Percentiles rank a stretch among this genome's conserved stretches.
These are phyloP conservation scores for Bufo gargarizans DNA, from an alignment of 2,113 vertebrate species.

Conservation along the genomic window DNA sequence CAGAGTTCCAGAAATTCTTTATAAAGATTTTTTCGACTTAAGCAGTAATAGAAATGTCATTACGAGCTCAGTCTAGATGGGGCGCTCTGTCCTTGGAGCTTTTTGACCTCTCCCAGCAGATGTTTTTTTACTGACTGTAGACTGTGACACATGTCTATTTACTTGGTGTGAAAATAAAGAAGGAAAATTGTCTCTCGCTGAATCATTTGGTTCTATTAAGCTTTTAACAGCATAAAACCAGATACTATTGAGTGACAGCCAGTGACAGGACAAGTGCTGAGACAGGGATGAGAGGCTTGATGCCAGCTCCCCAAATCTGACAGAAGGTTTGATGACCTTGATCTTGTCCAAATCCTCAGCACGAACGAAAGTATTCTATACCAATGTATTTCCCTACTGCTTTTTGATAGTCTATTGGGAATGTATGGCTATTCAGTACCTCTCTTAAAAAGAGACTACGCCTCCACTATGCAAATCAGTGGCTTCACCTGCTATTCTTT, in stretches of 20 bases:
- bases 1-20: not conserved
- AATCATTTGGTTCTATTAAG: slow-evolving; percentile 2
- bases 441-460: not conserved
- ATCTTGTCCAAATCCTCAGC: not conserved
- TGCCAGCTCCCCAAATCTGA: not conserved
- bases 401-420: not conserved
- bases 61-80: not conserved
- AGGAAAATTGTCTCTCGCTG: not conserved
- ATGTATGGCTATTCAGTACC: not conserved
- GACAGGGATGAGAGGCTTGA: not conserved
- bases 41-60: not conserved
- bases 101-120: slow-evolving; percentile 13
- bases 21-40: not conserved
- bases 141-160: slow-evolving; percentile 9
- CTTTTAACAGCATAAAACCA: slow-evolving; percentile 1
- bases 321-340: not conserved
- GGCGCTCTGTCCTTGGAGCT: slow-evolving; percentile 18
- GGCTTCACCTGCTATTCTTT: not conserved
- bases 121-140: not conserved
- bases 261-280: not conserved
- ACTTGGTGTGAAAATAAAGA: not conserved
- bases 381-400: not conserved
- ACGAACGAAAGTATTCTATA: not conserved
- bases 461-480: not conserved
- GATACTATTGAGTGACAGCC: slow-evolving; percentile 12